These are phyloP conservation scores for Intellagama lesueurii DNA, from an alignment of 2,797 vertebrate genomes.

Conservation along the genomic window DNA sequence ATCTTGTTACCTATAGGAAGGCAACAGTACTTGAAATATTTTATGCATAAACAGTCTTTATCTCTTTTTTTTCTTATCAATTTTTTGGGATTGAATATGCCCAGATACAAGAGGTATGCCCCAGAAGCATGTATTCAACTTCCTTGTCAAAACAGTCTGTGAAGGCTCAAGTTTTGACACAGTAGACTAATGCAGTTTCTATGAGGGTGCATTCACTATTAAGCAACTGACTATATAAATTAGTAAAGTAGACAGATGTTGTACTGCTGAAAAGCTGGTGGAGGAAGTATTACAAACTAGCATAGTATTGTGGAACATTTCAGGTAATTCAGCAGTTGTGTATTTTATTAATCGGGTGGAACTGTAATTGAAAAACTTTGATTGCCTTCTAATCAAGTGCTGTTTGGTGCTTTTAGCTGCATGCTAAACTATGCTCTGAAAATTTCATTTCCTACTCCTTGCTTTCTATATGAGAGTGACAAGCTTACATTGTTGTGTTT, in stretches of 20 bases:
- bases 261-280: neutral
- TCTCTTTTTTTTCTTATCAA: neutral
- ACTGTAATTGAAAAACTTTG: neutral
- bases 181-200: neutral
- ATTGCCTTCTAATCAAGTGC: neutral
- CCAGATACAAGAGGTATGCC: neutral
- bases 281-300: neutral
- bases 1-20: neutral
- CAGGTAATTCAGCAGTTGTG: neutral
- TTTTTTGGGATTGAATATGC: neutral
- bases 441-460: constrained; percentile 6
- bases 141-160: neutral
- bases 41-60: neutral
- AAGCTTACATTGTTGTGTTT: neutral
- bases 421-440: neutral
- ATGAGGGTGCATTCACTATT: neutral
- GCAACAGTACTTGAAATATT: neutral
- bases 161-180: neutral
- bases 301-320: neutral
- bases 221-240: neutral
- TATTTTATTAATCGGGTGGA: neutral
- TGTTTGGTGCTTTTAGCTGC: neutral
- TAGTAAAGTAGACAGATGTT: neutral
- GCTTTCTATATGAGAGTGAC: neutral
- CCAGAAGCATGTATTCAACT: neutral